These are phyloP conservation scores for Entomyzon cyanotis DNA, from an alignment of 2,113 vertebrate species.

Conservation along the genomic window DNA sequence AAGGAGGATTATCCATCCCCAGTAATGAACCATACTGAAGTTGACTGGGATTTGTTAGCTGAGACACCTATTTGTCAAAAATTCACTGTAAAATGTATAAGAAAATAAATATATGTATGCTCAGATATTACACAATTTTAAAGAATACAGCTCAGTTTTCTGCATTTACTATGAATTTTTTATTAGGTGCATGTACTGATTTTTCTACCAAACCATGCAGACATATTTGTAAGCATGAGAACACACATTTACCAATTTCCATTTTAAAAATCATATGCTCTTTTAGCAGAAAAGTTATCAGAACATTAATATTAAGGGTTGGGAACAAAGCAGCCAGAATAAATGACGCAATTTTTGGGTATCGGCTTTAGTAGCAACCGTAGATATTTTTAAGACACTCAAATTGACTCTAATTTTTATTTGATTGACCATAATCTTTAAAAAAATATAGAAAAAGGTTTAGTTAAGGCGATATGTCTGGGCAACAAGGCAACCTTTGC, in stretches of 20 bases:
- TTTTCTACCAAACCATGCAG: not conserved
- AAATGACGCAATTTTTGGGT: not conserved
- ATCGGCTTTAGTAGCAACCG: not conserved
- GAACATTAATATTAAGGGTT: not conserved
- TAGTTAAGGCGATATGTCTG: not conserved
- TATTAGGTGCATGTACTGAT: not conserved
- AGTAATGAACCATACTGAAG: conserved; percentile 39
- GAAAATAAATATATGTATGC: not conserved
- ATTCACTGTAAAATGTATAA: not conserved
- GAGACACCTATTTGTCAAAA: conserved; percentile 33
- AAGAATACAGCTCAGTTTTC: not conserved
- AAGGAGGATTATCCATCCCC: conserved; percentile 9
- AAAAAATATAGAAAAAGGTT: not conserved
- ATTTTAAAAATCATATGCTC: not conserved
- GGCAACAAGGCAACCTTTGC: not conserved
- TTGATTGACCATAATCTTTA: not conserved
- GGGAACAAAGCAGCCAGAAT: not conserved
- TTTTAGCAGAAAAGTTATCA: not conserved
- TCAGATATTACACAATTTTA: not conserved
- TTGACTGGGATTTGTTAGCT: conserved; percentile 17
- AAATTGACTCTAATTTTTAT: not conserved
- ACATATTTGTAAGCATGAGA: not conserved
- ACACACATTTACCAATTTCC: not conserved
- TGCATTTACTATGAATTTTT: not conserved
- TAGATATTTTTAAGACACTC: not conserved